Evolutionary conservation across 2,797 vertebrate genomes (phyloP).

Genomic region (Crocidura indochinensis): DNA sequence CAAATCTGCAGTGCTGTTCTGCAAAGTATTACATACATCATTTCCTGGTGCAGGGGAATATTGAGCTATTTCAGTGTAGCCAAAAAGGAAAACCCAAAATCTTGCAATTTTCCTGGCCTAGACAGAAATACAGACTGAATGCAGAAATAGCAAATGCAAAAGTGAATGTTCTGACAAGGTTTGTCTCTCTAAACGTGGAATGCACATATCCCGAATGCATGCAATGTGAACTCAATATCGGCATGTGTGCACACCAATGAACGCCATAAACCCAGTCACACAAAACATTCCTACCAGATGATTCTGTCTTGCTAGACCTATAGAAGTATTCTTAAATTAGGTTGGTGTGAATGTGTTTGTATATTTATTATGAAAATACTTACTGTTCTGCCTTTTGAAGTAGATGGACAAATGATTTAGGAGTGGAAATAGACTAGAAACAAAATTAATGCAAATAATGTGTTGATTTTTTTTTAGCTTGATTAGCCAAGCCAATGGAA

Average conservation of each 20-base stretch:
- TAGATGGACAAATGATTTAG: slow-evolving; percentile 92
- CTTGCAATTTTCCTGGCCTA: slow-evolving; percentile 65
- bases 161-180: slow-evolving; percentile 54
- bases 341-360: slow-evolving; percentile 85
- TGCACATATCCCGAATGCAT: neutral
- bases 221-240: slow-evolving; percentile 17
- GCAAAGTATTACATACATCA: slow-evolving; percentile 71
- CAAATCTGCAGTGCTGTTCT: slow-evolving; percentile 78
- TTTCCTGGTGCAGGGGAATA: slow-evolving; percentile 72
- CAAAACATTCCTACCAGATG: slow-evolving; percentile 78
- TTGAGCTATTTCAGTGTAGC: slow-evolving; percentile 66
- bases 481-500: slow-evolving; percentile 95
- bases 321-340: slow-evolving; percentile 83
- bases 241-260: slow-evolving; percentile 11
- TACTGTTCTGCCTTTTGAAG: slow-evolving; percentile 89
- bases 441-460: slow-evolving; percentile 93
- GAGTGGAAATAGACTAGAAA: slow-evolving; percentile 90
- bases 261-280: slow-evolving; percentile 70
- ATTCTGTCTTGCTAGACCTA: slow-evolving; percentile 66
- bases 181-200: slow-evolving; percentile 24
- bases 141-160: slow-evolving; percentile 55
- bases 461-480: slow-evolving; percentile 93
- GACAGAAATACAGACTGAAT: slow-evolving; percentile 69
- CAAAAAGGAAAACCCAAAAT: slow-evolving; percentile 58
- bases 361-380: slow-evolving; percentile 91